Evolutionary conservation across 2,113 vertebrate genomes (phyloP).

Genomic region (Nasalis larvatus): DNA sequence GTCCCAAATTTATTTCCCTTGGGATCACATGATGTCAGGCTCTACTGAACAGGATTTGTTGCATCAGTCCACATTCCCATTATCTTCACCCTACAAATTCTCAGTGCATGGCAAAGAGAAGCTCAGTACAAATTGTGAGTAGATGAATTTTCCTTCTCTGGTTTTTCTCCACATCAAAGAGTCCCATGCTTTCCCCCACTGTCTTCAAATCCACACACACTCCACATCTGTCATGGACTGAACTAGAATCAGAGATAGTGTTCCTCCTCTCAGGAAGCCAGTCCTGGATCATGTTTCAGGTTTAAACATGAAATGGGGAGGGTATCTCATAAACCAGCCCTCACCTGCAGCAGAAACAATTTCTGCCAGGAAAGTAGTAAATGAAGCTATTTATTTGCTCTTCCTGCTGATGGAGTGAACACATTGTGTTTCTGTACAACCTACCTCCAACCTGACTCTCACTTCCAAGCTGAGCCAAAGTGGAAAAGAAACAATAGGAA

Average conservation of each 20-base stretch:
- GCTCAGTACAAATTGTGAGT: not conserved
- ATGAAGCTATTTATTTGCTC: not conserved
- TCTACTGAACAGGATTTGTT: not conserved
- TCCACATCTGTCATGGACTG: not conserved
- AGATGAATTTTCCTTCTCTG: conserved; percentile 20
- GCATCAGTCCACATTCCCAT: not conserved
- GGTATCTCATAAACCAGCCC: not conserved
- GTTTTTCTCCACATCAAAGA: conserved; percentile 9
- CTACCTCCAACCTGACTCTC: not conserved
- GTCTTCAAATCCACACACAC: not conserved
- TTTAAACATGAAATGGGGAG: not conserved
- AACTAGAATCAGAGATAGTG: not conserved
- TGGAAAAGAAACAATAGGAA: conserved; percentile 35
- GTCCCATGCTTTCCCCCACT: not conserved
- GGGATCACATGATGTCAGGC: not conserved
- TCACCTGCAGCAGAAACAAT: not conserved
- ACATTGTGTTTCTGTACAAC: not conserved
- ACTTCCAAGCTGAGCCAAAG: conserved; percentile 30
- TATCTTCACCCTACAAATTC: not conserved
- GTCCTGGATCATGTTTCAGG: not conserved
- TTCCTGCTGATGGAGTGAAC: not conserved
- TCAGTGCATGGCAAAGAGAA: not conserved
- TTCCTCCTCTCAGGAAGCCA: not conserved
- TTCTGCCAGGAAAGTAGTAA: conserved; percentile 28
- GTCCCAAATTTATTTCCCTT: not conserved